Evolutionary conservation across 2,113 vertebrate species (phyloP), one percentile per base, ranked within the genome.

Genomic region (Neofelis nebulosa): DNA sequence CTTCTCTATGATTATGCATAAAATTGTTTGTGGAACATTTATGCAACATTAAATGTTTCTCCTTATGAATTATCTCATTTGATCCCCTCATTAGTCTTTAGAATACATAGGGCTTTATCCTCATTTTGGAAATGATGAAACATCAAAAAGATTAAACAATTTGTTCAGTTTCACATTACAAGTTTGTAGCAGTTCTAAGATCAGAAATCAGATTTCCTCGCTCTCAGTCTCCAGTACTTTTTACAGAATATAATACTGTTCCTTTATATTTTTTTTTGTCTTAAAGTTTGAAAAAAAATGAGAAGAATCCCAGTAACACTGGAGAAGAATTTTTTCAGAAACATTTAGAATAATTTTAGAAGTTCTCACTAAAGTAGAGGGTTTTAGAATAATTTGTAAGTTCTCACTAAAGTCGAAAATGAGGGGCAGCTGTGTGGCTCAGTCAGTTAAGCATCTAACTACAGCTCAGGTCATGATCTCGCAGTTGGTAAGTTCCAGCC

Each of bases 301-400:
- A 63, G 55, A 63, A 97, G 63, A 95, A 31, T 87, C 25, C 27
- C 21, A 52, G 16, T 38, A 89, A 91, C 89, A 69, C 21, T 57
- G 27, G 16, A 55, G 23, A 66, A 57, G 19, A 21, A 50, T 79
- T 89, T 93, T 71, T 69, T 38, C 23, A 91, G 27, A 66, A 68
- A 76, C 38, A n/a, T 38, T 92, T 78, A 71, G 57, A 95, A n/a
- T 94, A 55, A 66, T 50, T 81, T 84, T 68, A 96, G 84, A 96
- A 91, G 36, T 45, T 69, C 66, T 93, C 18, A 16, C 4, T 52
- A 63, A 92, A 74, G 57, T 29, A 65, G 79, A 78, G 73, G 41
- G 52, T 45, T 38, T 92, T 78, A 71, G 57, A 95, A 36, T 94
- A 55, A 66, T 50, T 81, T 84, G 84, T 45, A 96, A 91, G 36